Evolutionary conservation across 2,888 invertebrate species (phyloP).

Genomic region (Mamestra brassicae): DNA sequence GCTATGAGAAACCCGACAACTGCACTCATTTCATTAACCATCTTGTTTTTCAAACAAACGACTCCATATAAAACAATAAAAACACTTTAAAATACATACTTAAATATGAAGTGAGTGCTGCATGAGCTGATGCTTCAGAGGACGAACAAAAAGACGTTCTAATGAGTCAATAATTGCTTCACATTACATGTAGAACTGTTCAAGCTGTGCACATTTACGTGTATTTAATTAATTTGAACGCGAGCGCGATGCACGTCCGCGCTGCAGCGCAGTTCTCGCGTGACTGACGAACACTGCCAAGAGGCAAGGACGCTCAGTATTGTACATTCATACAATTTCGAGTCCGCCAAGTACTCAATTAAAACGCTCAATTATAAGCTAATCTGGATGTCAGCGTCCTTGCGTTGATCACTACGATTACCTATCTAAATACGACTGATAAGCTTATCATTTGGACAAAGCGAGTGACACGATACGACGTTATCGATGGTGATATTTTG

Average conservation of each 20-base stretch:
- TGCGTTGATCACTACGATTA: slow-evolving; percentile 37
- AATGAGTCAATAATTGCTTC: slow-evolving; percentile 47
- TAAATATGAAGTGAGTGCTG: slow-evolving; percentile 37
- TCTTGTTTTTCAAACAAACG: slow-evolving; percentile 31
- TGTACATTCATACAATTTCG: slow-evolving; percentile 46
- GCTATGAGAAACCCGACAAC: slow-evolving; percentile 62
- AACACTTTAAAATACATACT: slow-evolving; percentile 52
- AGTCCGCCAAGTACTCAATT: slow-evolving; percentile 38
- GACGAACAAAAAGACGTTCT: slow-evolving; percentile 45
- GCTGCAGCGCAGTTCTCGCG: slow-evolving; percentile 58
- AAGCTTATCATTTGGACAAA: slow-evolving; percentile 32
- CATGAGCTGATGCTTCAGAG: slow-evolving; percentile 37
- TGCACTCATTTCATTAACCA: slow-evolving; percentile 49
- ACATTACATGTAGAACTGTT: slow-evolving; percentile 29
- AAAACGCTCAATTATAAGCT: slow-evolving; percentile 47
- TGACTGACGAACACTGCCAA: slow-evolving; percentile 63
- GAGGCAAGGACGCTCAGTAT: slow-evolving; percentile 60
- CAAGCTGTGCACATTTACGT: slow-evolving; percentile 42
- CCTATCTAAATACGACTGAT: slow-evolving; percentile 26
- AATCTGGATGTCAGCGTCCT: slow-evolving; percentile 46
- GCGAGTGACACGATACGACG: slow-evolving; percentile 20
- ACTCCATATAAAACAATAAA: slow-evolving; percentile 11
- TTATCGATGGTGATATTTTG: slow-evolving; percentile 37
- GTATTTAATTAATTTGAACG: background rate
- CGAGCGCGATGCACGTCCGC: slow-evolving; percentile 50